Percentiles rank a stretch among this genome's conserved stretches.
These are phyloP conservation scores for Caenorhabditis remanei DNA, from an alignment of 1,140 invertebrate species.

Conservation along the genomic window DNA sequence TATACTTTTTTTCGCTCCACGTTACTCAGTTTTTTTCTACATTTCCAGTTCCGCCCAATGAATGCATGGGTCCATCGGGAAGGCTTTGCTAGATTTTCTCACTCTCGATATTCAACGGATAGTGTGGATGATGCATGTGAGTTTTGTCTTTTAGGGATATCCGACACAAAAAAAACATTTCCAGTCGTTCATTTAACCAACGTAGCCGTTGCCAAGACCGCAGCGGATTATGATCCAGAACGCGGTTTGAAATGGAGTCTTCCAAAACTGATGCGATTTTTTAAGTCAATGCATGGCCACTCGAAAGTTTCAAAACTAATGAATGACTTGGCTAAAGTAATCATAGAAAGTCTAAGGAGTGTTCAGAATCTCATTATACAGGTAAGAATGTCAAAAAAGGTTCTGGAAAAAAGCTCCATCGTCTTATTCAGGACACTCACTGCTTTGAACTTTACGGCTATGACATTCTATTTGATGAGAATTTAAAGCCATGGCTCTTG, in stretches of 20 bases:
- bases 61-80: conserved; percentile 80
- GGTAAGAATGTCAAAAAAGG: conserved; percentile 64
- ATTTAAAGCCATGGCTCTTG: conserved; percentile 71
- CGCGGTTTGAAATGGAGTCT: conserved; percentile 81
- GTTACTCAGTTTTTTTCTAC: too few species aligned
- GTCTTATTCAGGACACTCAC: conserved; percentile 79
- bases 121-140: conserved; percentile 80
- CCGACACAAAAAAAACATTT: not conserved
- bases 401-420: not conserved
- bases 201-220: conserved; percentile 81
- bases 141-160: conserved; percentile 24
- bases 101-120: conserved; percentile 79
- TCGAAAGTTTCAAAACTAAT: conserved; percentile 78
- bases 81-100: conserved; percentile 80
- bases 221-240: conserved; percentile 80
- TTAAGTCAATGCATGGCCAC: conserved; percentile 79
- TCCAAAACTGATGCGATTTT: conserved; percentile 78
- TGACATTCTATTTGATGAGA: conserved; percentile 70
- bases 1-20: too few species aligned
- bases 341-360: conserved; percentile 79
- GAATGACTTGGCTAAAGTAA: conserved; percentile 79
- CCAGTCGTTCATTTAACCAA: conserved; percentile 81
- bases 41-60: conserved; percentile 79
- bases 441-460: conserved; percentile 81
- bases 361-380: conserved; percentile 79